Base-by-base conservation (phyloP, 2,888 invertebrate genomes). In the Bombyx huttoni region DNA sequence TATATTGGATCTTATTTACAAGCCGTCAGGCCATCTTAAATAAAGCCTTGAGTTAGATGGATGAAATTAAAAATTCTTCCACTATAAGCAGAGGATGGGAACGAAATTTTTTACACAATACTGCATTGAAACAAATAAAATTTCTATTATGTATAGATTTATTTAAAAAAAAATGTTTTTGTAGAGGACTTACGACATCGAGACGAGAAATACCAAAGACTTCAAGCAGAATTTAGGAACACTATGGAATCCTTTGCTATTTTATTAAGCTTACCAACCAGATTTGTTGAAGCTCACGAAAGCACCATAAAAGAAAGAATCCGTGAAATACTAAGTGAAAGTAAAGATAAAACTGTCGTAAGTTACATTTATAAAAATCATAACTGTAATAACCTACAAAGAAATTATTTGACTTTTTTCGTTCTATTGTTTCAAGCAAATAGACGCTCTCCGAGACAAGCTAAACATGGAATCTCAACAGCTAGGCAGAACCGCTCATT, bases 211-310 rank as follows among this genome's bases (percentile, higher is more conserved):
- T 88, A 89, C 57, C 91, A 92, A 65, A 86, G 92, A 49, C 68
- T 92, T 14, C 93, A 93, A 64, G 89, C 91, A 35, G 94, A 94
- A 63, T 87, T 92, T 61, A 90, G 93, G 8, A 92, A 92, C 67
- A 89, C 92, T 0, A 82, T 94, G 73, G 94, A 94, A 69, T 92
- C 94, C 0, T 74, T 94, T 53, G 93, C 94, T 8, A 91, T 93
- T 53, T 86, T 93, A 46, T 75, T 94, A 33, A 93, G 94, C 70
- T 89, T 93, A 8, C 92, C 94, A 1, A 90, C 92, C 34, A 81
- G 93, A 58, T 94, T 93, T 72, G 92, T 94, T 5, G 96, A 96
- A 66, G 92, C 95, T 0, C 91, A 93, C 53, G 95, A 96, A 73
- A 91, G 91, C 50, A 89, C 94, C 40, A 93, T 96, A 56, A 94